Evolutionary conservation across 2,113 vertebrate species (phyloP).

Genomic region (Notarius quadriscutis): DNA sequence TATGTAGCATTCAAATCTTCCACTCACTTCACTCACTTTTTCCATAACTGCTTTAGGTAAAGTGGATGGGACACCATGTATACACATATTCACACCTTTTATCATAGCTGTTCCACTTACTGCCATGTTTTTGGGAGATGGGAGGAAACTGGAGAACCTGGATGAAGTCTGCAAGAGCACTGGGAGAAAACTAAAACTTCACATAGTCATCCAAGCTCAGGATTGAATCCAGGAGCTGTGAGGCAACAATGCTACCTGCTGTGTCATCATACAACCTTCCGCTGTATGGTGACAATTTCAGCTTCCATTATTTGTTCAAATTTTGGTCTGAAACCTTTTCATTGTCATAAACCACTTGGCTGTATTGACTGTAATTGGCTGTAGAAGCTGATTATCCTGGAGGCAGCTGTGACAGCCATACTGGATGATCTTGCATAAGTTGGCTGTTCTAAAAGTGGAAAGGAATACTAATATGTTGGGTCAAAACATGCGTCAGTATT

Average conservation of each 20-base stretch:
- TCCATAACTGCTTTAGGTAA: not conserved
- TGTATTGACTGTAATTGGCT: not conserved
- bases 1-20: not conserved
- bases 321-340: not conserved
- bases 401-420: not conserved
- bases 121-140: not conserved
- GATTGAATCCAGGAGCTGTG: not conserved
- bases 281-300: no score
- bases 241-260: not conserved
- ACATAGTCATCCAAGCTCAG: not conserved
- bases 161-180: no score
- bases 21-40: not conserved
- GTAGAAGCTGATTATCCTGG: not conserved
- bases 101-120: not conserved
- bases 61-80: not conserved
- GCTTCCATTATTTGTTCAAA: not conserved
- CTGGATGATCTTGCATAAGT: conserved; percentile 3
- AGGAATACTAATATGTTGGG: not conserved
- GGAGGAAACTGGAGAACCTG: not conserved
- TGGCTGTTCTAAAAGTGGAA: not conserved
- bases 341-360: not conserved
- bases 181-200: not conserved
- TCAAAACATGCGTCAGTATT: not conserved
- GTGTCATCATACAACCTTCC: no score
- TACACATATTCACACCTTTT: conserved; percentile 1